These are phyloP conservation scores for Acronicta psi DNA, from an alignment of 2,888 invertebrate genomes.

Conservation along the genomic window DNA sequence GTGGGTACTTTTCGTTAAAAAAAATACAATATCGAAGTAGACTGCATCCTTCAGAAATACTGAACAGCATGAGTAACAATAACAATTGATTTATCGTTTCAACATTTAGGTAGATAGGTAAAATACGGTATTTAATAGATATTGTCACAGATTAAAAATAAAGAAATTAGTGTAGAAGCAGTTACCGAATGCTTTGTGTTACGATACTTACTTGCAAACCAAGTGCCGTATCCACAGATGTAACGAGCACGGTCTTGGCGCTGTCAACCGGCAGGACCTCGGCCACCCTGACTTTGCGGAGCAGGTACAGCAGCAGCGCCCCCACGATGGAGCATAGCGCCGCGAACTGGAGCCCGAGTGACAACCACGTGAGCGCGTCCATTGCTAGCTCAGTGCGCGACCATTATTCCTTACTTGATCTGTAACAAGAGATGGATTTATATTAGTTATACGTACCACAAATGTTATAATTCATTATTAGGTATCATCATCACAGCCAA, in stretches of 20 bases:
- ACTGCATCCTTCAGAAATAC: too few species aligned
- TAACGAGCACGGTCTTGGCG: slow-evolving; percentile 93
- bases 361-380: slow-evolving; percentile 95
- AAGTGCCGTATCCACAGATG: slow-evolving; percentile 94
- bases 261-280: slow-evolving; percentile 89
- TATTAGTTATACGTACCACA: background rate
- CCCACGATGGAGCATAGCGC: slow-evolving; percentile 95
- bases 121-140: too few species aligned
- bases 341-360: slow-evolving; percentile 94
- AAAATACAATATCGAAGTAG: too few species aligned
- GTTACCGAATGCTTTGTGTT: too few species aligned
- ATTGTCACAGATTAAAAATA: too few species aligned
- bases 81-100: too few species aligned
- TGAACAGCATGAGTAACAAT: too few species aligned
- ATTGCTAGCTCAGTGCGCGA: slow-evolving; percentile 81
- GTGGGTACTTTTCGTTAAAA: too few species aligned
- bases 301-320: slow-evolving; percentile 93
- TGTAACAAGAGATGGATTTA: slow-evolving; percentile 65
- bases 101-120: too few species aligned
- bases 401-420: slow-evolving; percentile 72
- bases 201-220: slow-evolving; percentile 91
- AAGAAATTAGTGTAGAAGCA: too few species aligned
- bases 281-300: slow-evolving; percentile 92
- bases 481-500: too few species aligned
- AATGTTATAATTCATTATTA: too few species aligned